Evolutionary conservation across 1,140 invertebrate genomes (phyloP), one percentile per base, ranked within the genome.

Genomic region (Argopecten irradians): DNA sequence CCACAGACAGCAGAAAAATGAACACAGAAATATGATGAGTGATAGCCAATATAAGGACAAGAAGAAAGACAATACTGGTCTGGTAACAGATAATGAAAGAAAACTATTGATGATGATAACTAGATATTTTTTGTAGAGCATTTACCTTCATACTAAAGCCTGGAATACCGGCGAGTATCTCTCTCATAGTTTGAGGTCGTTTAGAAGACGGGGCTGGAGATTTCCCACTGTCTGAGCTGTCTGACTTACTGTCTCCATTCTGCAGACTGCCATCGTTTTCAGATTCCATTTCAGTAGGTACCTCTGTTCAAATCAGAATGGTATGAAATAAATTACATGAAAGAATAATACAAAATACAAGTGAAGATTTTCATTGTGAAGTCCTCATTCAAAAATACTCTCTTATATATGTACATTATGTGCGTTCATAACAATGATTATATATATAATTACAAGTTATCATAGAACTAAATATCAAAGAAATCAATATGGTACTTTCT

Each of bases 111-210:
- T 71, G 32, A 71, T 28, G 11, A 14, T 19, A 84, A 13, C 34
- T 84, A 33, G 5, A 36, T 34, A 34, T 84, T 22, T 8, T 22
- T 84, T 8, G 34, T 83, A 83, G 82, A 35, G 1, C 16, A 9
- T 39, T 19, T 91, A 94, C 93, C 91, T 95, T 95, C 82, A 98
- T 96, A 94, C 97, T 98, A 94, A 98, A 98, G 32, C 98, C 98
- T 87, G 98, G 98, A 93, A 98, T 98, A 87, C 98, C 98, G 22
- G 98, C 98, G 34, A 95, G 89, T 35, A 94, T 91, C 91, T 94
- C 94, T 88, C 92, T 89, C 91, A 94, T 92, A 55, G 94, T 94
- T 87, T 93, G 93, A 84, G 91, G 89, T 89, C 92, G 91, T 43
- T 87, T 83, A 34, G 36, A 34, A 14, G 83, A 71, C 33, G 36